Evolutionary conservation across 1,140 invertebrate species (phyloP).

Genomic region (Papilio polytes): DNA sequence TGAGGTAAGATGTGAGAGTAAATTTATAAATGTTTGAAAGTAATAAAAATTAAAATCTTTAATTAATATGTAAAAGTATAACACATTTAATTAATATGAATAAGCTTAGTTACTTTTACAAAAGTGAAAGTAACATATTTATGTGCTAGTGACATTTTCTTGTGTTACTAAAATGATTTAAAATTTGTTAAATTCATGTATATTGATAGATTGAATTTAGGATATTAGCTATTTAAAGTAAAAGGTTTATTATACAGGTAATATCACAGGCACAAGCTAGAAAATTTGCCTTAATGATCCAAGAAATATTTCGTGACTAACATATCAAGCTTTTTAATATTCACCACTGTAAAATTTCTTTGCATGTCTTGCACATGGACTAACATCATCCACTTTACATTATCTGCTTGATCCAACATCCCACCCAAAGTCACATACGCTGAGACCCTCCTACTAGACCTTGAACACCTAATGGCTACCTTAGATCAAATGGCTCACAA

Average conservation of each 20-base stretch:
- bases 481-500: conserved; percentile 84
- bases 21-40: background rate
- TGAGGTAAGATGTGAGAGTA: background rate
- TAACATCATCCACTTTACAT: conserved; percentile 66
- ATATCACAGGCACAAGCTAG: background rate
- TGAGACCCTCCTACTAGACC: conserved; percentile 86
- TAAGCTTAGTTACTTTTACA: background rate
- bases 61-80: background rate
- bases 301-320: conserved; percentile 43
- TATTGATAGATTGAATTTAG: background rate
- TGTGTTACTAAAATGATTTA: background rate
- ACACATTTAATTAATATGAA: background rate
- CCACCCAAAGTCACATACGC: conserved; percentile 84
- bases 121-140: background rate
- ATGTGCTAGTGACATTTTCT: background rate
- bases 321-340: conserved; percentile 50
- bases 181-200: background rate
- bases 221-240: background rate
- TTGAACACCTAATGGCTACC: conserved; percentile 85
- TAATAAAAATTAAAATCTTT: background rate
- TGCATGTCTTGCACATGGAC: conserved; percentile 84
- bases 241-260: background rate
- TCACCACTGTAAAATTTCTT: conserved; percentile 74
- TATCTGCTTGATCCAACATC: conserved; percentile 73
- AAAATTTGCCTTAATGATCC: background rate